Conservation (phyloP, 2,113 vertebrate species). For the Leucopsar rothschildi region DNA sequence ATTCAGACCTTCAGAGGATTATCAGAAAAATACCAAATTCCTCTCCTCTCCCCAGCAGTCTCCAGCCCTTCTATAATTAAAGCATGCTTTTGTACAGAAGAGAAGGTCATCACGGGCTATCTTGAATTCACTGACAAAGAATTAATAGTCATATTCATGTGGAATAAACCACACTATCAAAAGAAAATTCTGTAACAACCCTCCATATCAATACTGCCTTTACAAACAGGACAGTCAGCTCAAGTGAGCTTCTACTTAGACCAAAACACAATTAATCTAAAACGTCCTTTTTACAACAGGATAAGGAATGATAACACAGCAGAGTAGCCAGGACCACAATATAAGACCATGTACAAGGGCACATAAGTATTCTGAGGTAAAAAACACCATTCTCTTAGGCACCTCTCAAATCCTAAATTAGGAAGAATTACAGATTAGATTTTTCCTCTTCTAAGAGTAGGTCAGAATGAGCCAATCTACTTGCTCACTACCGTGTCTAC, state of each 20-base stretch:
- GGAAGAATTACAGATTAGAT: neutral
- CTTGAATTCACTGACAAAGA: neutral
- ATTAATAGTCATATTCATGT: neutral
- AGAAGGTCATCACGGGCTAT: neutral
- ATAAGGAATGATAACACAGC: neutral
- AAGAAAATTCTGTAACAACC: neutral
- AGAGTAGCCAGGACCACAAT: neutral
- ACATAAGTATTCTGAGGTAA: neutral
- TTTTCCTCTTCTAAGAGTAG: neutral
- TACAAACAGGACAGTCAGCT: neutral
- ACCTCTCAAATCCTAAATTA: neutral
- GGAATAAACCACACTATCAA: neutral
- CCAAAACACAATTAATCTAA: neutral
- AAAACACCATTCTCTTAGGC: neutral
- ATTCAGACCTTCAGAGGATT: neutral
- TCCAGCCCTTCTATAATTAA: neutral
- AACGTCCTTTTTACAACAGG: neutral
- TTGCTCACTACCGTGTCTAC: neutral
- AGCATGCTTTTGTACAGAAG: neutral
- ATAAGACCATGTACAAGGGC: neutral
- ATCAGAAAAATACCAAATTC: neutral
- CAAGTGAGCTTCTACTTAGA: neutral
- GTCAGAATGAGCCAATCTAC: neutral
- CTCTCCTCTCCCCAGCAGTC: neutral
- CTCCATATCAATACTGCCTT: neutral